phyloP scores from a whole-genome alignment of 2,888 invertebrate genomes.

The Nephrocerus scutellatus region DNA sequence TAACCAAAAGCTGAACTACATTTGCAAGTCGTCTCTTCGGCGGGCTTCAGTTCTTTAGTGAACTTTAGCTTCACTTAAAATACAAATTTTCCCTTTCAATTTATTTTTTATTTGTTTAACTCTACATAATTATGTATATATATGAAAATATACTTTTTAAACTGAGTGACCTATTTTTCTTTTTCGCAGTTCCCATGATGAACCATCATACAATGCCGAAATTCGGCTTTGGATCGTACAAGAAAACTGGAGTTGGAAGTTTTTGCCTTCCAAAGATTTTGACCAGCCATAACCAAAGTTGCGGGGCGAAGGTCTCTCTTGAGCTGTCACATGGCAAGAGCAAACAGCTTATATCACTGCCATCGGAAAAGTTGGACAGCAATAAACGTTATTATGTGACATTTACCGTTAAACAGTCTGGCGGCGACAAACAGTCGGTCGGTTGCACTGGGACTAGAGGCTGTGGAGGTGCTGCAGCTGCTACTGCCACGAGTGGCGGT shows the following conservation, averaged over 20 bases:
- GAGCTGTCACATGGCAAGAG: conserved; percentile 79
- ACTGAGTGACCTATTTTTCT: neutral
- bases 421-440: conserved; percentile 59
- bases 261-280: conserved; percentile 63
- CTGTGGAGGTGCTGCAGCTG: conserved; percentile 14
- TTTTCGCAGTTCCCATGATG: conserved; percentile 64
- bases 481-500: conserved; percentile 20
- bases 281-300: conserved; percentile 36
- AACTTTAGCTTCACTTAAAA: no score
- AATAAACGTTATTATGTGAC: conserved; percentile 89
- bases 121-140: no score
- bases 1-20: no score
- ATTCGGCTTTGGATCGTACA: conserved; percentile 55
- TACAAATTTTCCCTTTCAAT: no score
- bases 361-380: conserved; percentile 78
- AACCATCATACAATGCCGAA: conserved; percentile 76
- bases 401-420: conserved; percentile 74
- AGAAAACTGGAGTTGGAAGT: conserved; percentile 50
- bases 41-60: no score
- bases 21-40: no score
- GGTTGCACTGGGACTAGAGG: conserved; percentile 3
- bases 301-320: conserved; percentile 57
- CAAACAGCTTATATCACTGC: conserved; percentile 79
- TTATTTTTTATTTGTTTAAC: no score
- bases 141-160: no score